These are phyloP conservation scores for Rallus limicola DNA, from an alignment of 2,113 vertebrate species.

Conservation along the genomic window DNA sequence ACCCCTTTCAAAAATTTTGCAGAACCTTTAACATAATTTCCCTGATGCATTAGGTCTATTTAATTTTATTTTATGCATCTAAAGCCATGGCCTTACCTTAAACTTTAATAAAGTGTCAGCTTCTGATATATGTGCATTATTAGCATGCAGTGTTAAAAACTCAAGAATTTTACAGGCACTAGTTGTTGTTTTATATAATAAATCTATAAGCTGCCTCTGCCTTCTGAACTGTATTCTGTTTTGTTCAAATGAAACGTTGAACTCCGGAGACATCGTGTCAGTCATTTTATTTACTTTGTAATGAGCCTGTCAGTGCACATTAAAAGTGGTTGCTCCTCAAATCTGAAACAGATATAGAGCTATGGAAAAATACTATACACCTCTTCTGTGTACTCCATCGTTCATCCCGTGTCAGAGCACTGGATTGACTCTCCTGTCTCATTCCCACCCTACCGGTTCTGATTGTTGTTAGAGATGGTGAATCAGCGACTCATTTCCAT, in stretches of 20 bases:
- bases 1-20: background rate
- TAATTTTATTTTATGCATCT: background rate
- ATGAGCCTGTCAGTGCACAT: background rate
- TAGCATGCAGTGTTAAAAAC: background rate
- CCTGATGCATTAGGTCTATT: background rate
- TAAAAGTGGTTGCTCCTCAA: background rate
- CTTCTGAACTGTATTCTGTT: background rate
- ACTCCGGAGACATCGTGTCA: background rate
- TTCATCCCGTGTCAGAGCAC: background rate
- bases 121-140: background rate
- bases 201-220: background rate
- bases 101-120: background rate
- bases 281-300: background rate
- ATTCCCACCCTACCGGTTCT: background rate
- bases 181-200: background rate
- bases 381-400: background rate
- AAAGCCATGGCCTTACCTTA: background rate
- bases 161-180: background rate
- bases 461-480: background rate
- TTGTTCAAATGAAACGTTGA: background rate
- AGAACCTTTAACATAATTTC: background rate
- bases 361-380: background rate
- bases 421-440: background rate
- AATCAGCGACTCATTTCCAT: background rate
- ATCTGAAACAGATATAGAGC: background rate